Evolutionary conservation across 2,113 vertebrate species (phyloP).

Genomic region (Rhegmatorhina hoffmannsi): DNA sequence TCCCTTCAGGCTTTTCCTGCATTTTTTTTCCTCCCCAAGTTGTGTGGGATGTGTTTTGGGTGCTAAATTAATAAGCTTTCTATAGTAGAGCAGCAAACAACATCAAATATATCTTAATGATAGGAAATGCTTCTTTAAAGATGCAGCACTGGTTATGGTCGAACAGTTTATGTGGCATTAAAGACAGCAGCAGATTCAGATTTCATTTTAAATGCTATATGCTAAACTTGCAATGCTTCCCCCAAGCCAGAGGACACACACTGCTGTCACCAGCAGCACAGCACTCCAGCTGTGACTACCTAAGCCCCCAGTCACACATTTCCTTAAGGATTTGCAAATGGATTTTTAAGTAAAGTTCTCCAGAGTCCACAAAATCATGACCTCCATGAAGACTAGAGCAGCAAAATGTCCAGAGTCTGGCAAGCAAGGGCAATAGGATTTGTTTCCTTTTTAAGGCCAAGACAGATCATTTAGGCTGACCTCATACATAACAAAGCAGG

Average conservation of each 20-base stretch:
- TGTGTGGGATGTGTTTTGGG: background rate
- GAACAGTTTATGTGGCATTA: background rate
- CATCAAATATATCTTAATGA: background rate
- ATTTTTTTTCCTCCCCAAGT: background rate
- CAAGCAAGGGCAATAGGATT: background rate
- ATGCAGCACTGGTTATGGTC: background rate
- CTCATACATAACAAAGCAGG: slow-evolving; percentile 20
- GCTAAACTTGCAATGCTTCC: background rate
- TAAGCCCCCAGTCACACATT: background rate
- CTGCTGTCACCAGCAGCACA: background rate
- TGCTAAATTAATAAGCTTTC: background rate
- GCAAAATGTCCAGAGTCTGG: slow-evolving; percentile 20
- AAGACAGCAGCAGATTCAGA: background rate
- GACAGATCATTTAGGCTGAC: slow-evolving; percentile 34
- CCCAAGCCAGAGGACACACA: background rate
- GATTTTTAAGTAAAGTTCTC: slow-evolving; percentile 48
- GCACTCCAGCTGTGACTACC: background rate
- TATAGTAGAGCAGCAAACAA: background rate
- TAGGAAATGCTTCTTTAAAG: background rate
- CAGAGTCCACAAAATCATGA: background rate
- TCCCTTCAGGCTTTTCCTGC: background rate
- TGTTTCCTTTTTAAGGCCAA: slow-evolving; percentile 38
- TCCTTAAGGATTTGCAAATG: slow-evolving; percentile 7
- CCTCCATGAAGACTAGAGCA: background rate
- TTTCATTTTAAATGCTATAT: slow-evolving; percentile 2